A percentile compares a stretch with the other conserved stretches of the same genome.
These are phyloP conservation scores for Temnothorax nylanderi DNA, from an alignment of 1,140 invertebrate species.

Conservation along the genomic window DNA sequence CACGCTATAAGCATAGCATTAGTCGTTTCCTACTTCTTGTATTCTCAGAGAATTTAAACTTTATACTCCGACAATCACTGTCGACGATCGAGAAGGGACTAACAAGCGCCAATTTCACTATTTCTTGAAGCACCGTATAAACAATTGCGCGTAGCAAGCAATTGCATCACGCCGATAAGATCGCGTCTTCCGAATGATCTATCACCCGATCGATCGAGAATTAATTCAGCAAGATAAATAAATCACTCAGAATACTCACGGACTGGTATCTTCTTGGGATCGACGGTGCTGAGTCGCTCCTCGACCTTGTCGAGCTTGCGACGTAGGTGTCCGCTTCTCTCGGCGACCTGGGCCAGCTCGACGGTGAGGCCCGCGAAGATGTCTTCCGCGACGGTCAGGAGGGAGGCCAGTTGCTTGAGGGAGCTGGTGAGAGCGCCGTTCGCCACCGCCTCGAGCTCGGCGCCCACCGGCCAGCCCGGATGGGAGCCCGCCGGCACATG, in stretches of 20 bases:
- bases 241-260: constrained; percentile 84
- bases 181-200: not conserved
- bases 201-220: not conserved
- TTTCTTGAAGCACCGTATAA: not conserved
- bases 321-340: constrained; percentile 84
- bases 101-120: not conserved
- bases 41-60: not conserved
- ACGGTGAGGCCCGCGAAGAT: constrained; percentile 86
- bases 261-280: constrained; percentile 87
- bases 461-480: constrained; percentile 82
- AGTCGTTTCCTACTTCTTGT: not conserved
- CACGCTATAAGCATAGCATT: not conserved
- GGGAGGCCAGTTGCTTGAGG: constrained; percentile 86
- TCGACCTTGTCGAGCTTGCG: constrained; percentile 83
- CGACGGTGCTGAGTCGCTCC: constrained; percentile 80
- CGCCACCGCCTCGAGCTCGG: constrained; percentile 85
- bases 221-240: not conserved
- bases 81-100: not conserved
- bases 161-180: constrained; percentile 15
- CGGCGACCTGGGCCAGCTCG: constrained; percentile 85
- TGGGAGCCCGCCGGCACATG: constrained; percentile 81
- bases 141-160: not conserved
- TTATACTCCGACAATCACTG: not conserved
- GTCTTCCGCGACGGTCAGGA: constrained; percentile 86
- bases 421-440: constrained; percentile 86